Conservation (phyloP, 1,140 invertebrate species). For the Atta colombica region DNA sequence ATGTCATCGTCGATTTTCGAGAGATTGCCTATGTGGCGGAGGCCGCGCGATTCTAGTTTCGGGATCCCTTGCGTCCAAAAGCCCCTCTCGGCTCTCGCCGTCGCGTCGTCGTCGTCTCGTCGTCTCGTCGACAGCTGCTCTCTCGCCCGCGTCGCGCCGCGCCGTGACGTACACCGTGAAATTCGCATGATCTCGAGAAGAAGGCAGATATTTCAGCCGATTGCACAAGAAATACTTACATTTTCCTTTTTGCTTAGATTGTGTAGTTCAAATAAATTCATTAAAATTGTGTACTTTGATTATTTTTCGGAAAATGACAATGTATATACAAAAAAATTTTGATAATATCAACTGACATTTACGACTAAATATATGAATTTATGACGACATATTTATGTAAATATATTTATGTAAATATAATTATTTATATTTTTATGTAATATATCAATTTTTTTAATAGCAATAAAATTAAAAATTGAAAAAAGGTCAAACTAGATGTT, state of each 20-base stretch:
- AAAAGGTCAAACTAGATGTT: background rate
- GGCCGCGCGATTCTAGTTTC: slow-evolving; percentile 64
- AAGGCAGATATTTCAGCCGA: slow-evolving; percentile 13
- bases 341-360: background rate
- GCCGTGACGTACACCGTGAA: slow-evolving; percentile 1
- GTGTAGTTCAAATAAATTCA: background rate
- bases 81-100: slow-evolving; percentile 8
- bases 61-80: slow-evolving; percentile 29
- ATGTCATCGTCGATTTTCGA: slow-evolving; percentile 75
- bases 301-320: too few species aligned
- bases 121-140: slow-evolving; percentile 37
- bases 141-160: background rate
- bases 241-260: background rate
- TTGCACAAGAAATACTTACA: slow-evolving; percentile 15
- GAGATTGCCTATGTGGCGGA: slow-evolving; percentile 62
- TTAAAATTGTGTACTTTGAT: too few species aligned
- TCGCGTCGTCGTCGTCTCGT: slow-evolving; percentile 28
- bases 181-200: slow-evolving; percentile 10
- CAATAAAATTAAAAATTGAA: background rate
- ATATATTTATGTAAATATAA: slow-evolving; percentile 2
- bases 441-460: background rate
- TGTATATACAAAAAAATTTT: too few species aligned
- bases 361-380: background rate
- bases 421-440: background rate
- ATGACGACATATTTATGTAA: background rate